These are phyloP conservation scores for Haliclystus octoradiatus DNA, from an alignment of 30 jellyfish, hydroid and myxozoan genomes.

Conservation along the genomic window DNA sequence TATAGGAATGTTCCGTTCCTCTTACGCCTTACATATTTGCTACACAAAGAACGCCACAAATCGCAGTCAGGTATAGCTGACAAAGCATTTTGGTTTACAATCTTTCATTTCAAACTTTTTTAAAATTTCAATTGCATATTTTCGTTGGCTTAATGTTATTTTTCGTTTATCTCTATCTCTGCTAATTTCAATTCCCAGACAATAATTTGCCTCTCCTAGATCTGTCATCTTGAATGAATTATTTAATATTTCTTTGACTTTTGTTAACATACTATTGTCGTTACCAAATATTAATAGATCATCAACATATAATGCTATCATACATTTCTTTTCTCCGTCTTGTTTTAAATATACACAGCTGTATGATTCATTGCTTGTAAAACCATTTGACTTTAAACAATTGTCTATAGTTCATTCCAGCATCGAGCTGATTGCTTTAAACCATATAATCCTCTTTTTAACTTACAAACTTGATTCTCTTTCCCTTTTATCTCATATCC, in stretches of 20 bases:
- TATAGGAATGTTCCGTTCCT: too few species aligned
- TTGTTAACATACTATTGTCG: neutral
- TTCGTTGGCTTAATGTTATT: constrained; percentile 3
- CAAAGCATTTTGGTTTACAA: too few species aligned
- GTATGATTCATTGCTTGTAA: neutral
- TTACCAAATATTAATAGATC: constrained; percentile 9
- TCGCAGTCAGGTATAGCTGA: too few species aligned
- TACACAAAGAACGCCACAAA: too few species aligned
- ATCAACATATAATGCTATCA: constrained; percentile 1
- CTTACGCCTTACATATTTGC: too few species aligned
- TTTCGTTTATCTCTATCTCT: neutral
- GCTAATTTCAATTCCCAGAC: constrained; percentile 2
- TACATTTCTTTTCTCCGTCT: neutral
- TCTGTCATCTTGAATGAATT: neutral
- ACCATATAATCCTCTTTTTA: constrained; percentile 2
- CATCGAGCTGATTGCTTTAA: constrained; percentile 12
- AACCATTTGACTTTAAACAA: neutral
- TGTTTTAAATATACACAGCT: constrained; percentile 2
- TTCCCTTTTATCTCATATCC: too few species aligned
- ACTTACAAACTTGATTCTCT: neutral
- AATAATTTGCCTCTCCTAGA: constrained; percentile 10
- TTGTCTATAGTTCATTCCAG: constrained; percentile 10
- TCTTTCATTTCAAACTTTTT: too few species aligned
- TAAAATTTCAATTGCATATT: too few species aligned
- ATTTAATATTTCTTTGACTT: neutral